Percentiles rank a stretch among this genome's conserved stretches.
phyloP scores from a whole-genome alignment of 2,113 vertebrate species.

The Coracopsis vasa region DNA sequence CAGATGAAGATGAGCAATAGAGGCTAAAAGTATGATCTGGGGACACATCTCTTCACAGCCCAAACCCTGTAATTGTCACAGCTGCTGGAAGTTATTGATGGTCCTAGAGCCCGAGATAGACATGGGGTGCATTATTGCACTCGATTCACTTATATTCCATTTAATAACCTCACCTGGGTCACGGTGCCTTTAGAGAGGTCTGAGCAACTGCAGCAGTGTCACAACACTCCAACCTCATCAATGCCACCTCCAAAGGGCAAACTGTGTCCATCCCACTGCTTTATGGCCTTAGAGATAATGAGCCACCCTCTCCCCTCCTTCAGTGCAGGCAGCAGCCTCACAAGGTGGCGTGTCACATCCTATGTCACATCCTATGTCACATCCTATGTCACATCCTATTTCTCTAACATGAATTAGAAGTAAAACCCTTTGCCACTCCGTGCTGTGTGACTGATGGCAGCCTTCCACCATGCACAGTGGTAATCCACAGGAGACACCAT shows the following conservation, averaged over 20 bases:
- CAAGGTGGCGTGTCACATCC: background rate
- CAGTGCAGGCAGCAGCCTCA: background rate
- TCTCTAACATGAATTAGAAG: background rate
- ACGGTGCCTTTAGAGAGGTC: background rate
- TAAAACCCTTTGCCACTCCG: background rate
- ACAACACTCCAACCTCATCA: background rate
- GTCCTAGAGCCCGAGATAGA: background rate
- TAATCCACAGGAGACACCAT: background rate
- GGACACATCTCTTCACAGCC: background rate
- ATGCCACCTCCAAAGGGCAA: background rate
- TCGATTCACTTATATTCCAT: slow-evolving; percentile 3
- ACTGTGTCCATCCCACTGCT: background rate
- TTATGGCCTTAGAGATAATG: background rate
- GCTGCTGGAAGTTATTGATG: background rate
- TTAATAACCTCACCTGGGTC: background rate
- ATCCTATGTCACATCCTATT: background rate
- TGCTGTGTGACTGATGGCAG: background rate
- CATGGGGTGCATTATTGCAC: background rate
- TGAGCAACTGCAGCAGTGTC: background rate
- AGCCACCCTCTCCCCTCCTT: background rate
- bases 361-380: background rate
- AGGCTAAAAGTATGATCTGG: slow-evolving; percentile 5
- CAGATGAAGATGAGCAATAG: background rate
- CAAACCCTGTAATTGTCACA: slow-evolving; percentile 3
- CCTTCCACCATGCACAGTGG: background rate